Evolutionary conservation across 2,113 vertebrate genomes (phyloP), one percentile per base, ranked within the genome.

Genomic region (Podarcis muralis): DNA sequence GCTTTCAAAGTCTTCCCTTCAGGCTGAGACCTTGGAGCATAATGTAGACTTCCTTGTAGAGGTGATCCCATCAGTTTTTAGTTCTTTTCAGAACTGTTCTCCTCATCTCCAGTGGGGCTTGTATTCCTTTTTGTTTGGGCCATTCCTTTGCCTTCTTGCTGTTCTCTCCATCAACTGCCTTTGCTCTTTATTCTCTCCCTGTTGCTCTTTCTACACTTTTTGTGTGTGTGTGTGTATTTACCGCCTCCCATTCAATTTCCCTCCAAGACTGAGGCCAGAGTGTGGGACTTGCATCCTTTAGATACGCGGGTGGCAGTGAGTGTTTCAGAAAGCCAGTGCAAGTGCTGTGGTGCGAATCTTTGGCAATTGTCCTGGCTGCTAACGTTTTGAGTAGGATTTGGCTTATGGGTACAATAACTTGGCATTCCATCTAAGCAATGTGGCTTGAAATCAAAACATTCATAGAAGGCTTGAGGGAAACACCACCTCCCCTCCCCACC

Each of bases 271-370:
- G 0, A 22, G 88, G 83, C 15, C 59, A 85, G 53, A 72, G 48
- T 30, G 85, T 95, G 81, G 85, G 81, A 77, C 84, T 87, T 85
- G 6, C 85, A 86, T 93, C 40, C 78, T 81, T 91, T 86, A 79
- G 53, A 68, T 88, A 81, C 87, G 92, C 93, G 72, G 92, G 92
- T 62, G 88, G 88, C 62, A 88, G 88, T 76, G 79, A 94, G 81
- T 86, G 78, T 2, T 48, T 18, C 90, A 68, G 93, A 93, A 90
- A 85, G 91, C 79, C 82, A 82, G 23, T 69, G 84, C 90, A 95
- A 90, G 87, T 93, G 94, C 85, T 69, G n/a, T 74, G 11, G 85
- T 25, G 37, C 66, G 66, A 65, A 59, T 88, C 76, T n/a, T 93
- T 91, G 71, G 59, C 90, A 75, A 87, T 83, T 89, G 15, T 92